Base-by-base conservation (phyloP, 1,140 invertebrate genomes). In the Dysdera silvatica region DNA sequence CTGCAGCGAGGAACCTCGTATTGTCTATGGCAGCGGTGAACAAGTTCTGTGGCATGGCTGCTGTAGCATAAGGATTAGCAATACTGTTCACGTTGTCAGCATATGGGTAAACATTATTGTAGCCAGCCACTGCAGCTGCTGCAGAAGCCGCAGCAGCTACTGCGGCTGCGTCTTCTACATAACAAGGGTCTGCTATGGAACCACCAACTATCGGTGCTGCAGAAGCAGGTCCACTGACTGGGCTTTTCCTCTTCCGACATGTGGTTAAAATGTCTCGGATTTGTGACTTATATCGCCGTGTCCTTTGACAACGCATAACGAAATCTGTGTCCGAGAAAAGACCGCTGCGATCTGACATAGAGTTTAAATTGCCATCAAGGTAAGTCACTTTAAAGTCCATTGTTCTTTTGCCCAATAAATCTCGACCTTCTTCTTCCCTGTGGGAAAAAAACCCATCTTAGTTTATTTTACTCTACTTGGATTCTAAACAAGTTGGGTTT, bases 301-400 rank as follows among this genome's bases (percentile, higher is more conserved):
- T 85, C 71, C 89, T 57, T 72, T 76, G 70, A 58, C 71, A 69
- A 10, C 67, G 66, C 1, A 70, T 28, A 2, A 66, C 58, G 40
- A 69, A 66, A 33, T 70, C 67, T 18, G 52, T 64, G 55, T 69
- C 65, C 14, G 69, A 68, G 7, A 69, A 40, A 12, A 70, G 57
- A 26, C 64, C 60, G n/a, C 60, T 63, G 6, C 69, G 61, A 54
- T 71, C 70, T 2, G 89, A 89, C 23, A 62, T n/a, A 0, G 63
- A 47, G 12, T 68, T 66, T 47, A 95, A 78, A 2, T 91, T 91
- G 0, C 91, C 91, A 71, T 95, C 92, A 69, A 94, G 80, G 75
- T 98, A 98, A 71, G 93, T 96, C 20, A 97, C 91, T 82, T 98
- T 98, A 74, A 98, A 98, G 75, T 98, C 95, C 89, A 96, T 97